A percentile compares a stretch with the other conserved stretches of the same genome.
These are phyloP conservation scores for Cordilura impudica DNA, from an alignment of 2,888 invertebrate genomes.

Conservation along the genomic window DNA sequence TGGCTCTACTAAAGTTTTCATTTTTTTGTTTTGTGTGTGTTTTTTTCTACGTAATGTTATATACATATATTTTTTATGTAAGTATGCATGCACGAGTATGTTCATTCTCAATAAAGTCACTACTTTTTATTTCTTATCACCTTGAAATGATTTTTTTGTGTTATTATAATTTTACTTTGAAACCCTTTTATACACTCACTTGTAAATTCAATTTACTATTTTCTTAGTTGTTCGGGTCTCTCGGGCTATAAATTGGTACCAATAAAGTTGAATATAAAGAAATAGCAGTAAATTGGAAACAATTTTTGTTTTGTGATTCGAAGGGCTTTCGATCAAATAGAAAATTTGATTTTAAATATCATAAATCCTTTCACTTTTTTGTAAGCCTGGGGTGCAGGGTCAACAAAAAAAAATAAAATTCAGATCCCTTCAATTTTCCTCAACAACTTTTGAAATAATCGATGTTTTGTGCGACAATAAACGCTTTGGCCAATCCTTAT, in stretches of 20 bases:
- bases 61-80: constrained; percentile 27
- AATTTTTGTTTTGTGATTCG: too few relatives aligned
- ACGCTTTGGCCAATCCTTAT: too few relatives aligned
- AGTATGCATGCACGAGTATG: constrained; percentile 21
- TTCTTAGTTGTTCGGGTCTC: not conserved
- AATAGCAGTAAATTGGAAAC: not conserved
- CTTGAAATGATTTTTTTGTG: constrained; percentile 56
- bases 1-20: constrained; percentile 1
- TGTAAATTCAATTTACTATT: not conserved
- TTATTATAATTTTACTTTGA: constrained; percentile 27
- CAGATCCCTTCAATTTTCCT: too few relatives aligned
- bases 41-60: not conserved
- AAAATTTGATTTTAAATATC: too few relatives aligned
- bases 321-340: too few relatives aligned
- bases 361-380: too few relatives aligned
- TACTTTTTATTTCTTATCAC: constrained; percentile 63
- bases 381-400: too few relatives aligned
- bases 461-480: too few relatives aligned
- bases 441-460: too few relatives aligned
- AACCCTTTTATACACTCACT: constrained; percentile 17
- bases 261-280: not conserved
- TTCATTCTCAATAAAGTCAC: constrained; percentile 28
- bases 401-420: too few relatives aligned
- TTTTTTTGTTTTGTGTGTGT: constrained; percentile 3
- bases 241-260: not conserved